Percentiles rank a stretch among this genome's conserved stretches.
These are phyloP conservation scores for Torymus aiolomorphi DNA, from an alignment of 2,888 invertebrate species.

Conservation along the genomic window DNA sequence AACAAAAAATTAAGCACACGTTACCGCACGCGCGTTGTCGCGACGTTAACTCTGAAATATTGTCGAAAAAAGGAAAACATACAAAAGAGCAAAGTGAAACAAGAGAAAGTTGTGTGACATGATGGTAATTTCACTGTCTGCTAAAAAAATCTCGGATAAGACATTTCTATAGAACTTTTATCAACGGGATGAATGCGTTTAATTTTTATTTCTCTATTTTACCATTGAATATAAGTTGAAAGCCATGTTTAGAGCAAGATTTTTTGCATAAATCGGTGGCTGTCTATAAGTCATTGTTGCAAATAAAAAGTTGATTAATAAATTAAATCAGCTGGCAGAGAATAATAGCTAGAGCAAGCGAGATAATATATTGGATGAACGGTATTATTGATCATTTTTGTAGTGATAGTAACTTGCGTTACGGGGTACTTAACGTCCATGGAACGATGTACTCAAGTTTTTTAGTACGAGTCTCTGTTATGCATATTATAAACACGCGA, in stretches of 20 bases:
- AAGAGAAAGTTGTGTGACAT: constrained; percentile 49
- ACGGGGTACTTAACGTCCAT: constrained; percentile 39
- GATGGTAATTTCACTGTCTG: constrained; percentile 58
- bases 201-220: constrained; percentile 54
- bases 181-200: constrained; percentile 60
- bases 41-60: constrained; percentile 53
- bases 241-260: constrained; percentile 37
- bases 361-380: constrained; percentile 55
- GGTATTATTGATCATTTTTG: constrained; percentile 46
- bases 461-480: constrained; percentile 43
- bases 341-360: constrained; percentile 64
- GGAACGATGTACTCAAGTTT: constrained; percentile 40
- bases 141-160: constrained; percentile 60
- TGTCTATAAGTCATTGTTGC: constrained; percentile 67
- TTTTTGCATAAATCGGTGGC: constrained; percentile 55
- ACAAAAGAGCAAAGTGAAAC: constrained; percentile 53
- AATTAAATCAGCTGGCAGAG: constrained; percentile 64
- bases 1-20: constrained; percentile 56
- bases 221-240: constrained; percentile 50
- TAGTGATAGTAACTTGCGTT: constrained; percentile 37
- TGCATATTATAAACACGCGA: constrained; percentile 8
- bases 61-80: constrained; percentile 45
- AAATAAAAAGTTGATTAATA: constrained; percentile 66
- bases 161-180: constrained; percentile 66
- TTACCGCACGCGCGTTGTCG: constrained; percentile 56